A percentile compares a stretch with the other conserved stretches of the same genome.
phyloP scores from a whole-genome alignment of 2,113 vertebrate species.

The Toxotes jaculatrix region DNA sequence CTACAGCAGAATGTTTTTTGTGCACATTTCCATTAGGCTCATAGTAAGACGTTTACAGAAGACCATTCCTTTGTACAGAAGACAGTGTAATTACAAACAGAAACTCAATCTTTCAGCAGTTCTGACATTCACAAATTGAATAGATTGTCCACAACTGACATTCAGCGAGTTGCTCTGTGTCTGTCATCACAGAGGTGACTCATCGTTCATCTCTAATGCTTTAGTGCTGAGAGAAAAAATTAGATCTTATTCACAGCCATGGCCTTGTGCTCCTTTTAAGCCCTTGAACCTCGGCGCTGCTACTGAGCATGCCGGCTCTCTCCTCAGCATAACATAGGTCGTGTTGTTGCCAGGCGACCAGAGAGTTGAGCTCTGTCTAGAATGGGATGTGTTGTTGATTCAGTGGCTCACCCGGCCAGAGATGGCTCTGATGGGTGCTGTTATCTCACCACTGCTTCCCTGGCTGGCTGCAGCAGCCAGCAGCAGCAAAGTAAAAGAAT shows the following conservation, averaged over 20 bases:
- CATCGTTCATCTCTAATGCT: slow-evolving; percentile 34
- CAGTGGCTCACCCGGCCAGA: slow-evolving; percentile 70
- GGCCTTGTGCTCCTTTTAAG: slow-evolving; percentile 63
- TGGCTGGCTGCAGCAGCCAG: slow-evolving; percentile 26
- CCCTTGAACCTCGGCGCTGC: slow-evolving; percentile 45
- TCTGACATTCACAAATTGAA: slow-evolving; percentile 34
- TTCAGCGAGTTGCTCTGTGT: slow-evolving; percentile 7
- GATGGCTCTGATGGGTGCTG: slow-evolving; percentile 72
- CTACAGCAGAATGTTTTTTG: neutral
- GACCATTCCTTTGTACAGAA: neutral
- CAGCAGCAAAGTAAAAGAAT: slow-evolving; percentile 34
- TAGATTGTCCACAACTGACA: slow-evolving; percentile 33
- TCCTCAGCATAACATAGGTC: slow-evolving; percentile 52
- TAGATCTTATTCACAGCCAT: slow-evolving; percentile 59
- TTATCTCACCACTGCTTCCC: slow-evolving; percentile 66
- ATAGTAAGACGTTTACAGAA: neutral
- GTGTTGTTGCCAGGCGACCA: slow-evolving; percentile 83
- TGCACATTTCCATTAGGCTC: neutral
- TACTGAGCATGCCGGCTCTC: slow-evolving; percentile 60
- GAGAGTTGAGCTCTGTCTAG: slow-evolving; percentile 71
- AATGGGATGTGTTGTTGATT: slow-evolving; percentile 79
- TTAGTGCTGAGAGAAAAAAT: slow-evolving; percentile 6
- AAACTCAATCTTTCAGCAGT: slow-evolving; percentile 7
- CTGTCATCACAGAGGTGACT: slow-evolving; percentile 57
- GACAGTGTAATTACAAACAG: neutral